Evolutionary conservation across 2,888 invertebrate species (phyloP).

Genomic region (Helobdella robusta): DNA sequence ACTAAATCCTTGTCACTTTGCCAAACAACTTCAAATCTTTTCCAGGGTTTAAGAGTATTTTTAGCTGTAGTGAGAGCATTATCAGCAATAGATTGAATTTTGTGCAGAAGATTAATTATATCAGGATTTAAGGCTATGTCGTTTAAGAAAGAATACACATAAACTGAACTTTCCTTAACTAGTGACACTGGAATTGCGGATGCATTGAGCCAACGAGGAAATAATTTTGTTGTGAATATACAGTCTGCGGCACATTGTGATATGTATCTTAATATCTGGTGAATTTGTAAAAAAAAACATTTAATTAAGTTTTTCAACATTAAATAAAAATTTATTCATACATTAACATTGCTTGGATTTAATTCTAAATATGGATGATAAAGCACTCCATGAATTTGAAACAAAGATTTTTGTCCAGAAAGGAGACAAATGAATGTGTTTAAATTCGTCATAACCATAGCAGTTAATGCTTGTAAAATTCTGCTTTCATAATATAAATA

Average conservation of each 20-base stretch:
- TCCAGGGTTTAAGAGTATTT: conserved; percentile 56
- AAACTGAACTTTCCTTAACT: conserved; percentile 48
- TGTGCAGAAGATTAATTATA: conserved; percentile 52
- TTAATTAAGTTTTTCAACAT: background rate
- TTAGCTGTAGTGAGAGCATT: conserved; percentile 60
- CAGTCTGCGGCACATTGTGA: conserved; percentile 13
- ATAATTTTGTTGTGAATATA: conserved; percentile 41
- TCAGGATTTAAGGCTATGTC: conserved; percentile 63
- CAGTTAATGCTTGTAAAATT: conserved; percentile 61
- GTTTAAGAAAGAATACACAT: conserved; percentile 67
- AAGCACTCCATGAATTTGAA: conserved; percentile 69
- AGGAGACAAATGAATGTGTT: conserved; percentile 60
- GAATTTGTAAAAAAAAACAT: background rate
- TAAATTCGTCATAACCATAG: conserved; percentile 62
- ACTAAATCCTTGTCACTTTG: conserved; percentile 46
- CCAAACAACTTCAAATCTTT: conserved; percentile 48
- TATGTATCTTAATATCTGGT: conserved; percentile 17
- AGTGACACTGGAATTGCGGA: conserved; percentile 67
- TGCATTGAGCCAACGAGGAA: conserved; percentile 75
- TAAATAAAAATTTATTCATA: background rate
- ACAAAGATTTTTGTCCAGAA: conserved; percentile 57
- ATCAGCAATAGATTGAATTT: conserved; percentile 62
- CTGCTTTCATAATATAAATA: conserved; percentile 74
- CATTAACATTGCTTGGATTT: conserved; percentile 10
- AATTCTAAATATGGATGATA: conserved; percentile 18